These are phyloP conservation scores for Drosophila cyrtoloma DNA, from an alignment of 2,888 invertebrate genomes.

Conservation along the genomic window DNA sequence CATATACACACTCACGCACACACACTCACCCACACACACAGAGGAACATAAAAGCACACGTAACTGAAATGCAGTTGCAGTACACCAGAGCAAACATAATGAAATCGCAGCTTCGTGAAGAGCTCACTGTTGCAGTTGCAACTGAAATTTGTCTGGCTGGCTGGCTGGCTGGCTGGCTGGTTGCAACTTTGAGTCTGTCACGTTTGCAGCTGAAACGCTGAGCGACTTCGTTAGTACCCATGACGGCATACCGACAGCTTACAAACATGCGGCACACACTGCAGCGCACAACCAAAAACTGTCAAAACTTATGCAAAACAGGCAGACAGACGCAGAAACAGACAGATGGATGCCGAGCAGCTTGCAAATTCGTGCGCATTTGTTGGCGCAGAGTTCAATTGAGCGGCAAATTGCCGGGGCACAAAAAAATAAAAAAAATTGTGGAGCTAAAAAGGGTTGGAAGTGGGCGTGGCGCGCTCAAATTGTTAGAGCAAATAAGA, in stretches of 20 bases:
- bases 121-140: conserved; percentile 46
- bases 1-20: conserved; percentile 2
- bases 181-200: conserved; percentile 54
- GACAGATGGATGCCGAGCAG: conserved; percentile 22
- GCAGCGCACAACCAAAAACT: conserved; percentile 40
- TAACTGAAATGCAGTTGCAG: conserved; percentile 31
- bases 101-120: conserved; percentile 64
- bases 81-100: conserved; percentile 64
- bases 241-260: conserved; percentile 30
- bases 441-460: neutral
- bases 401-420: conserved; percentile 76
- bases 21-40: conserved; percentile 2
- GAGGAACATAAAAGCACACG: conserved; percentile 1
- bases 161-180: conserved; percentile 32
- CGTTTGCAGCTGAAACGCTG: conserved; percentile 62
- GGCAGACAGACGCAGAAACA: conserved; percentile 31
- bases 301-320: conserved; percentile 82
- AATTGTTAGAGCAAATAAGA: conserved; percentile 80
- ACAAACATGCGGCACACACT: conserved; percentile 35
- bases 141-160: conserved; percentile 33
- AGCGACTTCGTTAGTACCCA: conserved; percentile 77
- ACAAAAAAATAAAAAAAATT: conserved; percentile 29
- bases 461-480: conserved; percentile 33
- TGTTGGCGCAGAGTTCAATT: conserved; percentile 69
- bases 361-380: conserved; percentile 55